Base-by-base conservation (phyloP, 1,140 invertebrate genomes). In the Diachasma alloeum region DNA sequence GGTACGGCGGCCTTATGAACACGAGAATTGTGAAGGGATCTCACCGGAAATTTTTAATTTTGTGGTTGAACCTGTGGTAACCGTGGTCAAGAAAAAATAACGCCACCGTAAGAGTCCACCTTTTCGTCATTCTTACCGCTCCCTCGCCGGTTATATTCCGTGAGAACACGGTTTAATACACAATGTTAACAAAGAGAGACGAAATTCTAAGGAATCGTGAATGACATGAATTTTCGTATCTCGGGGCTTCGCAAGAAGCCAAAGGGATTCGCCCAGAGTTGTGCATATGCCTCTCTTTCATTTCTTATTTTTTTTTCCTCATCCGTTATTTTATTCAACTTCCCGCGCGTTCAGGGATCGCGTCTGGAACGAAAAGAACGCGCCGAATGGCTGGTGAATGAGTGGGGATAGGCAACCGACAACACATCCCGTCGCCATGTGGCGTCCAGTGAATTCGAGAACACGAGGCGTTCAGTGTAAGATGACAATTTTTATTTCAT, bases 41-140 rank as follows among this genome's bases (percentile, higher is more conserved):
- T 59, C 78, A 59, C 75, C 82, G 82, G 82, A 83, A 85, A 78
- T 75, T 82, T 80, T 82, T 82, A 79, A 83, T 83, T 82, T 83
- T 71, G 80, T 37, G 78, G 78, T 80, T 53, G 69, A 63, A 75
- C 72, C 37, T 81, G 80, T 48, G 81, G 78, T 74, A 72, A 42
- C 24, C 42, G 63, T 76, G 68, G 17, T 78, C 77, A 75, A 37
- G 37, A 76, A 75, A 46, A 39, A 76, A 44, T 69, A 26, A n/a
- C 13, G 48, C 66, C 66, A 75, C 22, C 46, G 17, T 48, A 68
- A 31, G 19, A 59, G 37, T 53, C 31, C 31, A 56, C 46, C 53
- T 24, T 56, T 70, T 70, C 15, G 22, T 70, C 59, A 69, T 31
- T 44, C 19, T 39, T 68, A 24, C 44, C 46, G 8, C 22, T 39